Evolutionary conservation across 92 coral and sea anemone genomes (phyloP).

Genomic region (Palythoa heliodiscus): DNA sequence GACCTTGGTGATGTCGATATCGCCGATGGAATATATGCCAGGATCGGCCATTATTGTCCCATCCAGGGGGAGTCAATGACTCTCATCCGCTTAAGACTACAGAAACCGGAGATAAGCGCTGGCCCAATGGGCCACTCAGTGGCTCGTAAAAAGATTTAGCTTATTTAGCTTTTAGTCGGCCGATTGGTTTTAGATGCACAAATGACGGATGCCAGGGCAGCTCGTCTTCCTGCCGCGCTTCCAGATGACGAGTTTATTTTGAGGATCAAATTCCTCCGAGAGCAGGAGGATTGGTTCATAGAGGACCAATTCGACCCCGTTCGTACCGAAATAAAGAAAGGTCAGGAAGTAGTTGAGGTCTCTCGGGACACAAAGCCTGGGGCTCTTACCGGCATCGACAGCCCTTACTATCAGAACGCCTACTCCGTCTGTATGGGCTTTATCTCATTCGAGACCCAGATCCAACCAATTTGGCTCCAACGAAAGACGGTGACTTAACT

Average conservation of each 20-base stretch:
- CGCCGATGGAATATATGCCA: not conserved
- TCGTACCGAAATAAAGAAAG: not conserved
- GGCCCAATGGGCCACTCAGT: no score
- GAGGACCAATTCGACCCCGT: not conserved
- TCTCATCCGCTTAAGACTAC: no score
- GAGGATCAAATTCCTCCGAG: conserved; percentile 1
- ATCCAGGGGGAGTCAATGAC: no score
- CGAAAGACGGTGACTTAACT: conserved; percentile 37
- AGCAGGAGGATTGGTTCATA: not conserved
- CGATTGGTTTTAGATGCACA: not conserved
- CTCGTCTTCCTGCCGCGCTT: not conserved
- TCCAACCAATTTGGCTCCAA: not conserved
- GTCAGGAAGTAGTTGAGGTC: not conserved
- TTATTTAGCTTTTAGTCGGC: no score
- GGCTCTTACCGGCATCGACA: not conserved
- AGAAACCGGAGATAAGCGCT: no score
- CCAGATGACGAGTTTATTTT: conserved; percentile 1
- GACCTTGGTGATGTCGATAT: not conserved
- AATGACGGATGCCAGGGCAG: not conserved
- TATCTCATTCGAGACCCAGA: not conserved
- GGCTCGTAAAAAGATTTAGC: no score
- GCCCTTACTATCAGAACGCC: not conserved
- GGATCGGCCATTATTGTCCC: no score
- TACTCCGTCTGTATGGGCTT: not conserved
- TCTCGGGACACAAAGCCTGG: not conserved